Base-by-base conservation (phyloP, 2,888 invertebrate genomes). In the Lasioglossum zephyrum region DNA sequence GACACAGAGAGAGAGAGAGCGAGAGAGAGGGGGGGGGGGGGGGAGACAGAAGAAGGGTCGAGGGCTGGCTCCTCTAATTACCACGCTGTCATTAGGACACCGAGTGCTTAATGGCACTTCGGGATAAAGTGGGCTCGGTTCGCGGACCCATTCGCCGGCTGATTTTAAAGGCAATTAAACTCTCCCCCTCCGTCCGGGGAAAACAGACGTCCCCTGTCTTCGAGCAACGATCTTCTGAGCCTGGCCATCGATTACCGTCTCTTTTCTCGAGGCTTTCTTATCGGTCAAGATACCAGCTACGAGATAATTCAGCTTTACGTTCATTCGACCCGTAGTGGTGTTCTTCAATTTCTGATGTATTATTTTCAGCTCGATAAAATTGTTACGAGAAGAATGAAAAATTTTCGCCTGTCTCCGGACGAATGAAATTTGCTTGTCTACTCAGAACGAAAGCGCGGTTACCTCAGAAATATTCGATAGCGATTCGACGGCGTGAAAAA, bases 121-220 rank as follows among this genome's bases (percentile, higher is more conserved):
- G 81, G 85, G 73, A 88, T 87, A 88, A 92, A 91, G 91, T 89
- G 89, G 90, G 77, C 84, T 91, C 72, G 79, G 80, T 79, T 86
- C 88, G 87, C 78, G 86, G 78, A 86, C 81, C 88, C 84, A 88
- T 92, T 92, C 87, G 85, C 85, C 76, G 73, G 77, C 88, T 81
- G 88, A 92, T 92, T 91, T 91, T 89, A 87, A 91, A 88, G 90
- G 86, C 86, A 91, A 91, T 90, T 91, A 91, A 90, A 85, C 87
- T 82, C 84, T 72, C 47, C 77, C 44, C 73, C 16, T 2, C 26
- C 57, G 44, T 76, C 1, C 31, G 66, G 77, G 77, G 82, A 85
- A 90, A 91, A 86, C 84, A 85, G 81, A 87, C 82, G 81, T 81
- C 77, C n/a, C 16, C 75, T 72, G 77, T 73, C 57, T 73, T 80